Conservation (phyloP, 2,797 vertebrate species). For the Agapornis canus region DNA sequence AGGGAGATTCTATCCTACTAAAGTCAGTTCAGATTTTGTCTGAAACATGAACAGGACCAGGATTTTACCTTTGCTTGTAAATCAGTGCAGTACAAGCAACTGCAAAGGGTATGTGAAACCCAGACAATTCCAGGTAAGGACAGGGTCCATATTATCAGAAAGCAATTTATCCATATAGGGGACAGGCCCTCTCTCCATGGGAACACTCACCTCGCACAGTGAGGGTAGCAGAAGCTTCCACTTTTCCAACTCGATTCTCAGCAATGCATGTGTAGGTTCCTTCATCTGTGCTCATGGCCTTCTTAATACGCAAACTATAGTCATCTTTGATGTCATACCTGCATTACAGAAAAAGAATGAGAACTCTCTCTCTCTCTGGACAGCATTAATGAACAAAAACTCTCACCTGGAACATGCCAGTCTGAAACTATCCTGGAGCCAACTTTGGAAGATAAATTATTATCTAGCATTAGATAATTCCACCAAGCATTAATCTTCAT, state of each 20-base stretch:
- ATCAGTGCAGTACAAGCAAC: background rate
- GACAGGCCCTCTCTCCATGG: background rate
- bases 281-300: conserved; percentile 86
- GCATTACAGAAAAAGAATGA: background rate
- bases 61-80: background rate
- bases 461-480: conserved; percentile 69
- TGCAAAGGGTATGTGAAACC: background rate
- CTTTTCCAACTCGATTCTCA: conserved; percentile 95
- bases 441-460: conserved; percentile 62
- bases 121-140: background rate
- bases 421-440: conserved; percentile 2
- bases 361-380: background rate
- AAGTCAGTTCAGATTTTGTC: background rate
- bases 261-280: conserved; percentile 92
- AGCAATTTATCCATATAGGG: background rate
- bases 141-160: background rate
- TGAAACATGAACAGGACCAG: background rate
- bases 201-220: conserved; percentile 92
- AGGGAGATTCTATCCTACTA: background rate
- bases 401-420: conserved; percentile 23
- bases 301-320: conserved; percentile 93
- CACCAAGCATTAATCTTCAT: conserved; percentile 64
- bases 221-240: conserved; percentile 91
- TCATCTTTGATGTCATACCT: conserved; percentile 98
- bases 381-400: background rate